A percentile compares a stretch with the other conserved stretches of the same genome.
Evolutionary conservation across 2,113 vertebrate species (phyloP).

Genomic region (Leptodactylus fuscus): DNA sequence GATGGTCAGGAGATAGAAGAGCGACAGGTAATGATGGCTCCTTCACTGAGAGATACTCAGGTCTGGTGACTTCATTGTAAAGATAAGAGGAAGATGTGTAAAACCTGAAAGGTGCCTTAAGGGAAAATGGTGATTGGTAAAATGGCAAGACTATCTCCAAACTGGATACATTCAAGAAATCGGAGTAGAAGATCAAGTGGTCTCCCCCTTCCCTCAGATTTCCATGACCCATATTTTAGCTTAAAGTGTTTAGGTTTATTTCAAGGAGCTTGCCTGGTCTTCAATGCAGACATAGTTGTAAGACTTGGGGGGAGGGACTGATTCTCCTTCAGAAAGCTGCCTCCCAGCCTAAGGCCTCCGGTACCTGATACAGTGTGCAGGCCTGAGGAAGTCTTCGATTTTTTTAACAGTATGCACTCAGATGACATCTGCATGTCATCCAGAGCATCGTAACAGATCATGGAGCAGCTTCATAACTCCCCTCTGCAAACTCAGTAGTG

Average conservation of each 20-base stretch:
- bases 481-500: too few species aligned
- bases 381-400: too few species aligned
- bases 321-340: neutral
- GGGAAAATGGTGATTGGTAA: neutral
- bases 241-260: neutral
- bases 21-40: neutral
- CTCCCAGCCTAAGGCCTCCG: neutral
- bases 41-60: neutral
- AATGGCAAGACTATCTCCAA: neutral
- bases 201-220: neutral
- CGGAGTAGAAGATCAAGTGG: neutral
- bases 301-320: too few species aligned
- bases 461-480: too few species aligned
- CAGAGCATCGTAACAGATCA: too few species aligned
- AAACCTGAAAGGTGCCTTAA: neutral
- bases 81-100: neutral
- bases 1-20: constrained; percentile 24
- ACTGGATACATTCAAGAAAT: neutral
- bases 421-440: too few species aligned
- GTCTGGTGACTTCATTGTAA: constrained; percentile 3
- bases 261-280: too few species aligned
- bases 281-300: neutral
- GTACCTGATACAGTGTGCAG: too few species aligned
- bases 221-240: neutral
- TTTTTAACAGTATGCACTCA: too few species aligned